Conservation (phyloP, 2,888 invertebrate species). For the Aphidius colemani region DNA sequence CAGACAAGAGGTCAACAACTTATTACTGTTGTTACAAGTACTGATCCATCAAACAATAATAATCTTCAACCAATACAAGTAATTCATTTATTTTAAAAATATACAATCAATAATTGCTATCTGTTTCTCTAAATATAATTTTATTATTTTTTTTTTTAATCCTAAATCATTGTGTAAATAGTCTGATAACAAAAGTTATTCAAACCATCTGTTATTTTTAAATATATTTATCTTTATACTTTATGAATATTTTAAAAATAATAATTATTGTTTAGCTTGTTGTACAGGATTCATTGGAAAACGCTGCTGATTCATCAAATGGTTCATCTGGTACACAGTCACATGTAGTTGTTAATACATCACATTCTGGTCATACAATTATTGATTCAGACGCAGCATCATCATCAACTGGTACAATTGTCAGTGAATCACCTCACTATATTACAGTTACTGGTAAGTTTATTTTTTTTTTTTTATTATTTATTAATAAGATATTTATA, state of each 20-base stretch:
- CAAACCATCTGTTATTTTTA: not conserved
- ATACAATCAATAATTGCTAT: not conserved
- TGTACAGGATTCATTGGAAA: slow-evolving; percentile 62
- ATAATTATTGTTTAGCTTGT: slow-evolving; percentile 44
- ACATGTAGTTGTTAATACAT: slow-evolving; percentile 60
- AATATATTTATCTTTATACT: slow-evolving; percentile 2
- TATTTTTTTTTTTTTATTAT: not conserved
- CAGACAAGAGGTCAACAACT: slow-evolving; percentile 56
- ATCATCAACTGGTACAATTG: slow-evolving; percentile 60
- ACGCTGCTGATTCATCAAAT: slow-evolving; percentile 66
- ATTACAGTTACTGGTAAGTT: slow-evolving; percentile 75
- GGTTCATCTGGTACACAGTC: slow-evolving; percentile 63
- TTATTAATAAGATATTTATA: not conserved
- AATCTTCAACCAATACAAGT: slow-evolving; percentile 59
- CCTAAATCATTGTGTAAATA: not conserved
- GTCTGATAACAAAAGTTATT: not conserved
- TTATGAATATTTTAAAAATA: not conserved
- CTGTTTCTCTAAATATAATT: not conserved
- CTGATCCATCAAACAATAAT: slow-evolving; percentile 56
- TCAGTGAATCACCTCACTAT: slow-evolving; percentile 65
- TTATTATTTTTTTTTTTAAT: not conserved
- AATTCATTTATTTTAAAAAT: slow-evolving; percentile 29
- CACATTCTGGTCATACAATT: slow-evolving; percentile 61
- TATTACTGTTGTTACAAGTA: slow-evolving; percentile 56
- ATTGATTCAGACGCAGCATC: slow-evolving; percentile 62